Conservation (phyloP, 2,888 invertebrate genomes). For the Drosophila ezoana region DNA sequence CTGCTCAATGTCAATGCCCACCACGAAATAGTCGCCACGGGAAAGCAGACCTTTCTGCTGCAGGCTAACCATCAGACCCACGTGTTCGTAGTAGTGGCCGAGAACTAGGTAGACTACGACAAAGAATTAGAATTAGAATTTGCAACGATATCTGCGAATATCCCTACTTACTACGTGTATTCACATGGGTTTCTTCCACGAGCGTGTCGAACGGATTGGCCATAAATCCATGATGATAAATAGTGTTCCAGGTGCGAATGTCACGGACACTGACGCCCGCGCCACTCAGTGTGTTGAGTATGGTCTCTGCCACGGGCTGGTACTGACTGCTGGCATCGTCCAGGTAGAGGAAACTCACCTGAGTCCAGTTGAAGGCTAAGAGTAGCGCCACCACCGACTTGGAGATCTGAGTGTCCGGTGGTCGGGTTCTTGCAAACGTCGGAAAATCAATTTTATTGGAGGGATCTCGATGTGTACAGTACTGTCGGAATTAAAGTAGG, state of each 20-base stretch:
- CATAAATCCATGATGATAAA: conserved; percentile 93
- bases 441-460: conserved; percentile 95
- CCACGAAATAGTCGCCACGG: conserved; percentile 96
- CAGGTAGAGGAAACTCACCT: conserved; percentile 93
- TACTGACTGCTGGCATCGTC: conserved; percentile 91
- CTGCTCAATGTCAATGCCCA: conserved; percentile 95
- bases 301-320: conserved; percentile 91
- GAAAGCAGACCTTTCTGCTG: conserved; percentile 92
- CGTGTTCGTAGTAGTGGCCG: conserved; percentile 95
- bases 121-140: neutral
- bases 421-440: conserved; percentile 96
- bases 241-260: conserved; percentile 88
- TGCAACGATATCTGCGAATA: neutral
- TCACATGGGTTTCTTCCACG: conserved; percentile 92
- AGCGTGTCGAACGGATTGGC: conserved; percentile 94
- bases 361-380: conserved; percentile 94
- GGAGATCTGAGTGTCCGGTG: conserved; percentile 97
- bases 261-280: conserved; percentile 90
- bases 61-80: conserved; percentile 95
- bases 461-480: conserved; percentile 94
- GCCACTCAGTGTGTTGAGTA: conserved; percentile 89
- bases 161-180: conserved; percentile 93
- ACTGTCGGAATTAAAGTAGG: conserved; percentile 86
- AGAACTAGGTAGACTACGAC: conserved; percentile 93
- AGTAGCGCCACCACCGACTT: conserved; percentile 95